Base-by-base conservation (phyloP, 2,888 invertebrate genomes). In the Endomychus coccineus region DNA sequence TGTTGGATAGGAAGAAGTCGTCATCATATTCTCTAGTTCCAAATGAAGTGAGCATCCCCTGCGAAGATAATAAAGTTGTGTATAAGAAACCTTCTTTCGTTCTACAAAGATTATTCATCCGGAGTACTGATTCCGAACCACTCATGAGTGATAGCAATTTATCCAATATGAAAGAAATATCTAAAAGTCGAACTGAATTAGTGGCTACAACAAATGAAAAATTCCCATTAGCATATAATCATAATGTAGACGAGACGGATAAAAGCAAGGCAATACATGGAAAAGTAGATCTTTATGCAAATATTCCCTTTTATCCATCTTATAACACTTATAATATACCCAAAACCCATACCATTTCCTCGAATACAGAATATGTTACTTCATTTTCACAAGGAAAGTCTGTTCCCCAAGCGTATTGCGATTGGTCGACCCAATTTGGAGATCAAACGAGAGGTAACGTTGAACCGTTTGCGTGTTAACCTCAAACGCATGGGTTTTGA, bases 321-420 rank as follows among this genome's bases (percentile, higher is more conserved):
- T 64, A 64, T 34, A 47, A 47, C 3, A 14, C 9, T 28, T 15
- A 6, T 15, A 10, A 2, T 17, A 3, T 13, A n/a, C 5, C 4
- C n/a, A 14, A 5, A 13, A 9, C 13, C n/a, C n/a, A 6, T 12
- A 5, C 38, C 9, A 10, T 9, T 16, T 2, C 12, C 7, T 3
- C 9, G 2, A 30, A 23, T 7, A 36, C 14, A 14, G 16, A 30
- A 9, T 36, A 36, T 25, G 25, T 36, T n/a, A 27, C 21, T 2
- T 25, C 36, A 19, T 19, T 19, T 19, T 19, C n/a, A n/a, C 21
- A 6, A 19, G n/a, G 21, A 19, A 19, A 19, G 6, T 7, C n/a
- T n/a, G 27, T 33, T 25, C 33, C 63, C n/a, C 47, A 56, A 42
- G 66, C 62, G 39, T 67, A 67, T 57, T 67, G 66, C 52, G 62